phyloP scores from a whole-genome alignment of 2,888 invertebrate genomes.

The Agrotis exclamationis region DNA sequence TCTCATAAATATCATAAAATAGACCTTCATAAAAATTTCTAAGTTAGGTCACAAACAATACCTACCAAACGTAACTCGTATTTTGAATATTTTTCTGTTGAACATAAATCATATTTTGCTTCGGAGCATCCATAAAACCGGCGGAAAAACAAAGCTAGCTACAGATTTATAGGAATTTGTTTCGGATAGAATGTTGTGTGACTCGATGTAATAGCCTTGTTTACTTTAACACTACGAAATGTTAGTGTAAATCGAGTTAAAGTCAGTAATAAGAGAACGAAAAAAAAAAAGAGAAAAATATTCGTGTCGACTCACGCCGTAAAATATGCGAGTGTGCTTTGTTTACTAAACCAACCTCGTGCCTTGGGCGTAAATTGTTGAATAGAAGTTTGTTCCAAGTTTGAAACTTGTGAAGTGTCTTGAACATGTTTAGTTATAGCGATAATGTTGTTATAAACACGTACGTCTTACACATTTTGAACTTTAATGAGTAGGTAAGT shows the following conservation, averaged over 20 bases:
- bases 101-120: slow-evolving; percentile 64
- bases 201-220: slow-evolving; percentile 69
- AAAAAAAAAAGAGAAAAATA: slow-evolving; percentile 46
- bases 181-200: slow-evolving; percentile 61
- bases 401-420: slow-evolving; percentile 52
- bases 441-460: slow-evolving; percentile 33
- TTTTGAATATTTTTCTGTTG: slow-evolving; percentile 59
- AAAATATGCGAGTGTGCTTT: slow-evolving; percentile 51
- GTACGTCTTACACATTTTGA: neutral
- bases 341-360: slow-evolving; percentile 35
- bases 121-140: slow-evolving; percentile 58
- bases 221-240: slow-evolving; percentile 66
- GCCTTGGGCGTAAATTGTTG: slow-evolving; percentile 40
- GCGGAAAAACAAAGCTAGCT: slow-evolving; percentile 63
- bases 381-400: slow-evolving; percentile 48
- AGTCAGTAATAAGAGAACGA: slow-evolving; percentile 60
- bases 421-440: slow-evolving; percentile 47
- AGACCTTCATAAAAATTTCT: slow-evolving; percentile 31
- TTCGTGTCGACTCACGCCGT: slow-evolving; percentile 30
- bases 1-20: slow-evolving; percentile 36
- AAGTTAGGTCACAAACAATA: slow-evolving; percentile 40
- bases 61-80: slow-evolving; percentile 40
- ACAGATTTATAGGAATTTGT: slow-evolving; percentile 66
- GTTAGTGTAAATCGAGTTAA: slow-evolving; percentile 72
- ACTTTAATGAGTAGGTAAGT: neutral